Base-by-base conservation (phyloP, 1,140 invertebrate genomes). In the Euschistus heros region DNA sequence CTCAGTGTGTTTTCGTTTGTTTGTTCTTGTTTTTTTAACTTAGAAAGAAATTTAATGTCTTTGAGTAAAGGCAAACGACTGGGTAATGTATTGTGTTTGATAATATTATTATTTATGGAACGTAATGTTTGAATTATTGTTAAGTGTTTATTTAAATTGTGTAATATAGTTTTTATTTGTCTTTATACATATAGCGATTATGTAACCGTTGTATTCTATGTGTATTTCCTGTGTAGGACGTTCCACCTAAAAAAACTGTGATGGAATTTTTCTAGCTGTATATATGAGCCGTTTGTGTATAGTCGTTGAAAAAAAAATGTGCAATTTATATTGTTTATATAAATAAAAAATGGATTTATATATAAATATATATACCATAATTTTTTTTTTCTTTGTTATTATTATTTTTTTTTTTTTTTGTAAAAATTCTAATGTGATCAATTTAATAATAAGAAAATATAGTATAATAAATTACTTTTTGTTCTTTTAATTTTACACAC, bases 271-370 rank as follows among this genome's bases (percentile, higher is more conserved):
- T 52, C 33, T 63, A 62, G 65, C 65, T 66, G 65, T 66, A 66
- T 54, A 65, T 65, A 66, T 66, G 55, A 37, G 47, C 57, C 65
- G 62, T 66, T 66, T 66, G 59, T 66, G 65, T 66, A 66, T 66
- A 66, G 65, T 63, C 37, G 65, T 66, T 66, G 60, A 55, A 57
- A 66, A 50, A 47, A 57, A 57, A 24, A 66, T 66, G 65, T 66
- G 65, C 65, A 66, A 66, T 66, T 66, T 66, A 66, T 63, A 66
- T 66, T 52, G 57, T 52, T 66, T 66, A 62, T 66, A 66, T 50
- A 52, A 55, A 64, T 52, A 54, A 55, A 64, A 54, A 46, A 20
- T 64, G 20, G 27, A 54, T 33, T 64, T 50, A 54, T 64, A 64
- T 52, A 54, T 44, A 62, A 22, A 62, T 30, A 61, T 42, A 61